Conservation (phyloP, 2,888 invertebrate species). For the Nemotelus nigrinus region DNA sequence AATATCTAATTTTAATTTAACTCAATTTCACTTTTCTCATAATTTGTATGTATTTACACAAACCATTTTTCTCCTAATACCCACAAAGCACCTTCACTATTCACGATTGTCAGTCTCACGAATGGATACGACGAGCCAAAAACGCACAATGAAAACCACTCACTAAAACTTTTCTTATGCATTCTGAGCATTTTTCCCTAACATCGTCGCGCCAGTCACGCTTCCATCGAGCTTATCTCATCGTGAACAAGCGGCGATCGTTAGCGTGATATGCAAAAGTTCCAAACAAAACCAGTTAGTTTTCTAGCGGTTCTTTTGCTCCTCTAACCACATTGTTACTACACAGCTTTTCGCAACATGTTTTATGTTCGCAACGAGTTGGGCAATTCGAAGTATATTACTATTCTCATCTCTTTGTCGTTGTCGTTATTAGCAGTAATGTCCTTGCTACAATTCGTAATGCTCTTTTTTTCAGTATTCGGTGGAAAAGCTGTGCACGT, state of each 20-base stretch:
- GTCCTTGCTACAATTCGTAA: not conserved
- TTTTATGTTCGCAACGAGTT: constrained; percentile 1
- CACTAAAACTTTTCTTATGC: constrained; percentile 11
- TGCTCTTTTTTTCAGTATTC: not conserved
- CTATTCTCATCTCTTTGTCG: not conserved
- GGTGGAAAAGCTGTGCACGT: not conserved
- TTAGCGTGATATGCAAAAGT: constrained; percentile 15
- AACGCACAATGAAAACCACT: not conserved
- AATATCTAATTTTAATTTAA: too few relatives aligned
- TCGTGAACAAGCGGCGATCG: not conserved
- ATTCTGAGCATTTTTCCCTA: not conserved
- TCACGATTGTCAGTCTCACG: too few relatives aligned
- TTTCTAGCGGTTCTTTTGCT: not conserved
- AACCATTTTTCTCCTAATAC: too few relatives aligned
- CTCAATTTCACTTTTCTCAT: too few relatives aligned
- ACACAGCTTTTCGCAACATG: not conserved
- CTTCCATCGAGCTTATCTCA: not conserved
- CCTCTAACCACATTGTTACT: not conserved
- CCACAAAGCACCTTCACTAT: too few relatives aligned
- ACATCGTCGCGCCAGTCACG: not conserved
- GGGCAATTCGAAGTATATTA: not conserved
- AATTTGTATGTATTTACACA: too few relatives aligned
- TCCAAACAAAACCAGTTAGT: not conserved
- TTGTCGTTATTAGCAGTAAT: too few relatives aligned
- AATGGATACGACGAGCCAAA: too few relatives aligned